Evolutionary conservation across 2,888 invertebrate species (phyloP).

Genomic region (Meteorus cinctellus): DNA sequence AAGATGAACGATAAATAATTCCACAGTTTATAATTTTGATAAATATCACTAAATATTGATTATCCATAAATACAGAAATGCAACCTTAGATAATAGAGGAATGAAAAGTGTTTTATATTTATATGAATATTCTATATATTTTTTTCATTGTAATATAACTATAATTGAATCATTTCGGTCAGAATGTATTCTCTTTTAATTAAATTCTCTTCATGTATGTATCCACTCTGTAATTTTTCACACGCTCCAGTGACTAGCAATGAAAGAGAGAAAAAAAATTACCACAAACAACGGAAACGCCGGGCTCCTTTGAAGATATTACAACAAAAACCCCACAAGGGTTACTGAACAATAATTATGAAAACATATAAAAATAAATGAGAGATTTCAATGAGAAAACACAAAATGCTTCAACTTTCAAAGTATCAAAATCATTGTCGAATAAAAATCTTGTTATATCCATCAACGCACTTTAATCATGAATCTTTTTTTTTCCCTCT

Average conservation of each 20-base stretch:
- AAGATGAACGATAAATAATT: constrained; percentile 25
- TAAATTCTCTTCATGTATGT: not conserved
- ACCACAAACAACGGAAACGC: not conserved
- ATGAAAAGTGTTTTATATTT: no score
- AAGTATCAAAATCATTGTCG: not conserved
- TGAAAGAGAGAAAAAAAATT: not conserved
- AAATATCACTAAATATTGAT: not conserved
- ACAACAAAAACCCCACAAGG: not conserved
- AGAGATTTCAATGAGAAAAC: not conserved
- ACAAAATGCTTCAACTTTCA: not conserved
- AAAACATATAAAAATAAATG: not conserved
- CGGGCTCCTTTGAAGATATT: not conserved
- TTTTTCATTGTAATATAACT: no score
- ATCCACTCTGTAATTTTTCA: not conserved
- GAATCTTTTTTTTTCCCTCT: not conserved
- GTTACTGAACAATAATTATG: not conserved
- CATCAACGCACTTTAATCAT: not conserved
- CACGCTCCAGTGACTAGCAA: constrained; percentile 11
- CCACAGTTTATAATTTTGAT: not conserved
- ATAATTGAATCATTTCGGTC: no score
- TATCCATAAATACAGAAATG: not conserved
- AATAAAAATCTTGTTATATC: not conserved
- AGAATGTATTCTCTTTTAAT: no score
- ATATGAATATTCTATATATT: no score
- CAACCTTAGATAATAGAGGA: no score